Evolutionary conservation across 2,113 vertebrate genomes (phyloP).

Genomic region (Macquaria australasica): DNA sequence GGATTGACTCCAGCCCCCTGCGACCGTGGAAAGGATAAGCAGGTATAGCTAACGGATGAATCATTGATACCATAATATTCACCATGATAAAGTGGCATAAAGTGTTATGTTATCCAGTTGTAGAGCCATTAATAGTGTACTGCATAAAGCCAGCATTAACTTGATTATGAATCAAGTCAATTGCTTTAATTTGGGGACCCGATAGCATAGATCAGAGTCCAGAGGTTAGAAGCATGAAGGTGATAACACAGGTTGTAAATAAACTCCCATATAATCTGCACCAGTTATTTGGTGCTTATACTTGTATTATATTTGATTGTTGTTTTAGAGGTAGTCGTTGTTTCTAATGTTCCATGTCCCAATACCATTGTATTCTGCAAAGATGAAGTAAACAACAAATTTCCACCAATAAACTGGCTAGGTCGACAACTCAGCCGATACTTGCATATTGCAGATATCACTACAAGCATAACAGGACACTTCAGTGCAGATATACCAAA

Average conservation of each 20-base stretch:
- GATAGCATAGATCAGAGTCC: not conserved
- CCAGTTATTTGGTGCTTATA: not conserved
- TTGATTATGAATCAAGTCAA: not conserved
- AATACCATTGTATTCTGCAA: not conserved
- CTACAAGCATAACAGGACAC: too few species aligned
- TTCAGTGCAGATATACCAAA: too few species aligned
- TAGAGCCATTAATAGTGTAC: not conserved
- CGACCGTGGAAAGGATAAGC: too few species aligned
- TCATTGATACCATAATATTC: not conserved
- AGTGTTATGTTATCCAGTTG: not conserved
- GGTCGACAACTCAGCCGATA: too few species aligned
- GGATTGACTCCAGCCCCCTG: too few species aligned
- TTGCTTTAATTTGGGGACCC: not conserved
- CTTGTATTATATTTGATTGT: too few species aligned
- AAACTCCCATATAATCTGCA: not conserved
- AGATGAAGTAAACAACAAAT: not conserved
- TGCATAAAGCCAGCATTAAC: too few species aligned
- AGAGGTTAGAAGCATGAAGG: not conserved
- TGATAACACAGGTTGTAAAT: not conserved
- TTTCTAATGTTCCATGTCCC: not conserved
- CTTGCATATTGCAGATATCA: not conserved
- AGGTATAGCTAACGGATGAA: too few species aligned
- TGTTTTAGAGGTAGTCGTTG: too few species aligned
- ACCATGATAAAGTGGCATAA: not conserved
- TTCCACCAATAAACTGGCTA: not conserved